These are phyloP conservation scores for Melitaea cinxia DNA, from an alignment of 1,140 invertebrate species.

Conservation along the genomic window DNA sequence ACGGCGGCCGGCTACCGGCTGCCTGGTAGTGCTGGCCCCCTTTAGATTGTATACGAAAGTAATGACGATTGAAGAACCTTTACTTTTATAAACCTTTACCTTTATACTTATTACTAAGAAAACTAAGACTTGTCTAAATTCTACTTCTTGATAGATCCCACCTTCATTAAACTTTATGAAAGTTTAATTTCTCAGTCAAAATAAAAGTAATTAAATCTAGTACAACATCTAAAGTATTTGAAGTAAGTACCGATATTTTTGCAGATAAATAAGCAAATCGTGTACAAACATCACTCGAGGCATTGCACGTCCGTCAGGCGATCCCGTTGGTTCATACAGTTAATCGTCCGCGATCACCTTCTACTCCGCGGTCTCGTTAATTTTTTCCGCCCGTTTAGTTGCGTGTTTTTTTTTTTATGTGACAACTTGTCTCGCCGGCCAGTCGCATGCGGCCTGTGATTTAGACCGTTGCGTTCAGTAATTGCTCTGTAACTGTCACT, in stretches of 20 bases:
- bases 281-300: not conserved
- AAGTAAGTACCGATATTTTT: not conserved
- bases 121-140: too few species aligned
- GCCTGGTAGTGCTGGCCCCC: not conserved
- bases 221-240: not conserved
- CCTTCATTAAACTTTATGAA: too few species aligned
- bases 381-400: slow-evolving; percentile 45
- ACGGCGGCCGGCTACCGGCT: slow-evolving; percentile 34
- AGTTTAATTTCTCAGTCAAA: too few species aligned
- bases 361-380: slow-evolving; percentile 37
- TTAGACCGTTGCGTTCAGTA: slow-evolving; percentile 32
- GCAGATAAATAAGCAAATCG: not conserved
- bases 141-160: too few species aligned
- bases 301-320: slow-evolving; percentile 16
- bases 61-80: not conserved
- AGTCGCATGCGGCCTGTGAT: slow-evolving; percentile 31
- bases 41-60: not conserved
- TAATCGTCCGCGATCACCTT: slow-evolving; percentile 53
- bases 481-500: slow-evolving; percentile 2
- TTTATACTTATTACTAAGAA: too few species aligned
- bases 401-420: slow-evolving; percentile 44
- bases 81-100: too few species aligned
- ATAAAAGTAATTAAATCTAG: too few species aligned
- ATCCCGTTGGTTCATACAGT: slow-evolving; percentile 51
- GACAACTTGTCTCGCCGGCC: slow-evolving; percentile 27